phyloP scores from a whole-genome alignment of 2,797 vertebrate species.

The Scolopax bukidnonensis region DNA sequence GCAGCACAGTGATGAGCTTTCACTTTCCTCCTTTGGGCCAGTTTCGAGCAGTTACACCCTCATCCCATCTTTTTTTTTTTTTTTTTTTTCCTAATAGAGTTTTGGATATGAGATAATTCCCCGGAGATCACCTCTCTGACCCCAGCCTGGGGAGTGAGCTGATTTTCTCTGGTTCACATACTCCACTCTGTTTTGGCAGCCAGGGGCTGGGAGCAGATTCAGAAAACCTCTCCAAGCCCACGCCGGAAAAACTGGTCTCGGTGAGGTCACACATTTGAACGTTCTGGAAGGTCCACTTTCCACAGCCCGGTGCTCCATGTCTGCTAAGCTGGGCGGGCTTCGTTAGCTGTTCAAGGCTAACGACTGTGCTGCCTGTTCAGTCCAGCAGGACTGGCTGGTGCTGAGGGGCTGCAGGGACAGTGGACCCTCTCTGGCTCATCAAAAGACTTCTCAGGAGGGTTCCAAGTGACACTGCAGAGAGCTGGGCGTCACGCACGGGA shows the following conservation, averaged over 20 bases:
- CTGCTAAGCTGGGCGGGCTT: neutral
- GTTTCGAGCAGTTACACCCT: neutral
- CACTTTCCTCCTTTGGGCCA: neutral
- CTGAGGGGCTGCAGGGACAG: neutral
- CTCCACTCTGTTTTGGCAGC: neutral
- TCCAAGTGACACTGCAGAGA: neutral
- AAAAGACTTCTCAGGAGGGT: neutral
- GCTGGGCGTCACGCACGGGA: accelerated
- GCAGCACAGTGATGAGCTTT: neutral
- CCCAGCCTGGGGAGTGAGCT: neutral
- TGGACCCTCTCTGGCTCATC: neutral
- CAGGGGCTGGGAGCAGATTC: neutral
- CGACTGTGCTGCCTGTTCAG: neutral
- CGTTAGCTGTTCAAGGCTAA: neutral
- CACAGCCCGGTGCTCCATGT: accelerated
- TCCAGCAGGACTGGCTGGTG: accelerated
- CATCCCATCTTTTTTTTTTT: neutral
- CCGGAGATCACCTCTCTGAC: neutral
- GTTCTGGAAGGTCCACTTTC: neutral
- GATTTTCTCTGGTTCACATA: accelerated
- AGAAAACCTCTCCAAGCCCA: neutral
- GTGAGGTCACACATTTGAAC: neutral
- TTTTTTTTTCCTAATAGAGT: neutral
- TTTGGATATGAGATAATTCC: neutral
- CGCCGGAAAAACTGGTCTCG: accelerated